Conservation (phyloP, 2,888 invertebrate species). For the Clusia tigrina region DNA sequence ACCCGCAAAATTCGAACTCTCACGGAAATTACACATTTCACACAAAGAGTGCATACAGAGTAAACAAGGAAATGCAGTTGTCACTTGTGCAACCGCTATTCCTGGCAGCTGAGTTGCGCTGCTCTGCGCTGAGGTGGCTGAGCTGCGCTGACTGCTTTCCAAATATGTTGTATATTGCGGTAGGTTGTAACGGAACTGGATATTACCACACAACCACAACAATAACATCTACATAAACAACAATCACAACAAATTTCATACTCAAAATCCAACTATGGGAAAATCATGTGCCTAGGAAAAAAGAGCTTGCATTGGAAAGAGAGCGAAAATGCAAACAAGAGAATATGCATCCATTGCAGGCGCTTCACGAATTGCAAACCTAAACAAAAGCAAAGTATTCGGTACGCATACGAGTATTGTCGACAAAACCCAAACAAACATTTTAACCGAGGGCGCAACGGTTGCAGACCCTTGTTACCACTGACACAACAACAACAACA, state of each 20-base stretch:
- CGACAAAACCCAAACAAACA: constrained; percentile 53
- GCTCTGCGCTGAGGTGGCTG: too few relatives aligned
- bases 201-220: constrained; percentile 10
- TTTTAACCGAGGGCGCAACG: constrained; percentile 33
- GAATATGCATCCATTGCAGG: too few relatives aligned
- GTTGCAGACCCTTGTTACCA: too few relatives aligned
- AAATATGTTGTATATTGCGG: constrained; percentile 48
- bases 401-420: neutral
- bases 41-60: constrained; percentile 36
- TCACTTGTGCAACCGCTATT: neutral
- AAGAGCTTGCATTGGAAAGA: neutral
- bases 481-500: too few relatives aligned
- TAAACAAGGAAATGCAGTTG: constrained; percentile 53
- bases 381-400: neutral
- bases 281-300: neutral
- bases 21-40: constrained; percentile 4
- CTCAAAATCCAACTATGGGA: neutral
- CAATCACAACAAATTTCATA: neutral
- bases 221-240: neutral
- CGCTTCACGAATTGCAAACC: too few relatives aligned
- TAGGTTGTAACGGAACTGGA: constrained; percentile 43
- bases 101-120: neutral
- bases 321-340: neutral
- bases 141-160: too few relatives aligned
- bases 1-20: too few relatives aligned